Base-by-base conservation (phyloP, 2,113 vertebrate genomes). In the Eurystomus gularis region DNA sequence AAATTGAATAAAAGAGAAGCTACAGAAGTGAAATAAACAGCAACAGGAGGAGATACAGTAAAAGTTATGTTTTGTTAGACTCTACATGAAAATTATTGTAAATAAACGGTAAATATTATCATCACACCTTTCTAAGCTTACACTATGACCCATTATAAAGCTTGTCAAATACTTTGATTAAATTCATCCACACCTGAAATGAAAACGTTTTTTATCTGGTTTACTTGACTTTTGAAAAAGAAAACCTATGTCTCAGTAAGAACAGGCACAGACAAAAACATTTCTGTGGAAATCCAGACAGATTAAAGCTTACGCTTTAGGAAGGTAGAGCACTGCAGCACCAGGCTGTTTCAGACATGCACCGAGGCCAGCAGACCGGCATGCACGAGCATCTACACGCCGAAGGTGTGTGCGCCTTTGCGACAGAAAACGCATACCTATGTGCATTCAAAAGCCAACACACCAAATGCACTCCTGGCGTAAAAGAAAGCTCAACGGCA, bases 401-500 rank as follows among this genome's bases (percentile, higher is more conserved):
- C 66, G n/a, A 28, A 92, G 72, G 88, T 29, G 39, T 48, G 10
- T 37, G 46, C 8, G 28, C 24, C 76, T 54, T 1, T 39, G 28
- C 6, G 23, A 69, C 0, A 73, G 58, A 82, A 71, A 93, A 90
- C 3, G 51, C 65, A 46, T 49, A 88, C 42, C 1, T 18, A 81
- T 82, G 55, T 75, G 75, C 84, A 40, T 86, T 60, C 48, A 12
- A 89, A 91, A 95, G 83, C 71, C 62, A 48, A 57, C 85, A 65
- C 87, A 82, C 31, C 88, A 92, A 94, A 96, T 49, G 81, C 92
- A 96, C 83, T 82, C 75, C 6, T 52, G 92, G 86, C 93, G 79
- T 17, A 77, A 96, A 85, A 94, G 95, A 28, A 92, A 91, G 81
- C 39, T 86, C 96, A 97, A 91, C 93, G 92, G 97, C 98, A 97